Evolutionary conservation across 2,888 invertebrate species (phyloP).

Genomic region (Anoplius nigerrimus): DNA sequence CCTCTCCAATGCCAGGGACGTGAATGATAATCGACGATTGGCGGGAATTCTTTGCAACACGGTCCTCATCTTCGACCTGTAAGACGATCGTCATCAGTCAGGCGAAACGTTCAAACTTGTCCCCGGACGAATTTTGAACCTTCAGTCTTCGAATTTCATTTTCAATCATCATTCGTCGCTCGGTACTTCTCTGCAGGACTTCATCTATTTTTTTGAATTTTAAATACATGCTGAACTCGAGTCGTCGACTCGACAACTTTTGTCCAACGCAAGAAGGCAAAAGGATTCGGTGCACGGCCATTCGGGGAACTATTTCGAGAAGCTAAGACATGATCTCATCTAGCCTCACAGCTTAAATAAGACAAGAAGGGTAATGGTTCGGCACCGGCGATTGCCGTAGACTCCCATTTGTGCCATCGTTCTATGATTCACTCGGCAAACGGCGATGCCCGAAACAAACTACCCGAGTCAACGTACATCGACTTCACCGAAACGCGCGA

Average conservation of each 20-base stretch:
- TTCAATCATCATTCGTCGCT: too few species aligned
- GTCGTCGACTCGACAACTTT: not conserved
- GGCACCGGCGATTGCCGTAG: too few species aligned
- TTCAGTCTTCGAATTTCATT: not conserved
- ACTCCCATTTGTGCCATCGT: not conserved
- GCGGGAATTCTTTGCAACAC: too few species aligned
- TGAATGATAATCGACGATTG: conserved; percentile 3
- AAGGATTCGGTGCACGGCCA: conserved; percentile 37
- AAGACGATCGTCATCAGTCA: too few species aligned
- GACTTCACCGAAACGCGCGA: not conserved
- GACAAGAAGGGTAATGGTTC: conserved; percentile 29
- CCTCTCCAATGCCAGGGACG: conserved; percentile 49
- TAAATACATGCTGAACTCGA: not conserved
- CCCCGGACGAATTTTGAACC: not conserved
- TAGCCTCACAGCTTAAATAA: conserved; percentile 42
- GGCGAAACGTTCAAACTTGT: not conserved
- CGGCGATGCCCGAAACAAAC: not conserved
- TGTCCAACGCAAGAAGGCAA: conserved; percentile 30
- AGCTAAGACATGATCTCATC: conserved; percentile 41
- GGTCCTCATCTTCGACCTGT: too few species aligned
- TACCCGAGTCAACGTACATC: not conserved
- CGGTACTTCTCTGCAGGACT: not conserved
- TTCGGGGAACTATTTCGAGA: conserved; percentile 43
- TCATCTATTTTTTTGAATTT: conserved; percentile 20
- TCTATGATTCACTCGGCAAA: conserved; percentile 26